Conservation (phyloP, 2,888 invertebrate genomes). For the Heliconius sara region DNA sequence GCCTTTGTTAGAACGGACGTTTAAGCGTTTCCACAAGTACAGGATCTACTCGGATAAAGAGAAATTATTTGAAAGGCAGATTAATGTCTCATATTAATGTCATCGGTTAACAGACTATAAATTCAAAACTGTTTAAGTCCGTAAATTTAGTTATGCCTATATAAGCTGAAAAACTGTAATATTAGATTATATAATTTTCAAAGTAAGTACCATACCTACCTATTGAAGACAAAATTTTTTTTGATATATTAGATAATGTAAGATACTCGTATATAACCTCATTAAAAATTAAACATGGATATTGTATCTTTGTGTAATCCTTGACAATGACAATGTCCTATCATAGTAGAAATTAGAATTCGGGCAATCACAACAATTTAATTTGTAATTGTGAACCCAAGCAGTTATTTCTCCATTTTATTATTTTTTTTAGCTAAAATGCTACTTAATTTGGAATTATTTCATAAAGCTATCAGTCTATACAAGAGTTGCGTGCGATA, state of each 20-base stretch:
- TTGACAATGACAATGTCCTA: not conserved
- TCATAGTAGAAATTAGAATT: not conserved
- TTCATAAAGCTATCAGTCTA: slow-evolving; percentile 48
- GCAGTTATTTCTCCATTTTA: no score
- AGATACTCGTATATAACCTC: not conserved
- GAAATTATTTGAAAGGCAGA: not conserved
- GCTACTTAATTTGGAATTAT: not conserved
- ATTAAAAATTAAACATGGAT: not conserved
- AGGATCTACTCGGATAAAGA: not conserved
- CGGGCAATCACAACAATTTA: not conserved
- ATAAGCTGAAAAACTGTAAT: not conserved
- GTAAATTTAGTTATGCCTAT: not conserved
- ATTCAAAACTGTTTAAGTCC: not conserved
- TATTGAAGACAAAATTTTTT: no score
- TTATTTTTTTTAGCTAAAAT: not conserved
- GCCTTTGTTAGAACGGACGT: not conserved
- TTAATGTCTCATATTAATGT: not conserved
- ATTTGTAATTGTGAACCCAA: no score
- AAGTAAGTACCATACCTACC: not conserved
- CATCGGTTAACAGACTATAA: not conserved
- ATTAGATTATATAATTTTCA: not conserved
- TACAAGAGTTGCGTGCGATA: slow-evolving; percentile 79
- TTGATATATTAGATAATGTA: not conserved
- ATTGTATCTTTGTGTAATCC: not conserved
- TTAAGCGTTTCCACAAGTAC: not conserved